These are phyloP conservation scores for Chrosomus eos DNA, from an alignment of 2,797 vertebrate species.

Conservation along the genomic window DNA sequence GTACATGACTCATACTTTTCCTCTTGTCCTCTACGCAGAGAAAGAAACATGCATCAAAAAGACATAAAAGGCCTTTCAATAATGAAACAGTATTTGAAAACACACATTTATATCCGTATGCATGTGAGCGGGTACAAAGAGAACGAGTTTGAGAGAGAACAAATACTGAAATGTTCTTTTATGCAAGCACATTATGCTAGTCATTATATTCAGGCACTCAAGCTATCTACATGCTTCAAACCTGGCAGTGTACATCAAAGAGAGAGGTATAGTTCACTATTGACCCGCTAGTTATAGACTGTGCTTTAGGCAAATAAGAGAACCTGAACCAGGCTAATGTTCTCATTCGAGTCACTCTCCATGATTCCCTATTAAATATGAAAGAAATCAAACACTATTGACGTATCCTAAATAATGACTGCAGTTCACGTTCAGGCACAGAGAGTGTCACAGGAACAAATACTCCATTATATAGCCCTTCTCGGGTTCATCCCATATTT, in stretches of 20 bases:
- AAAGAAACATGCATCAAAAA: constrained; percentile 33
- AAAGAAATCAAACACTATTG: constrained; percentile 49
- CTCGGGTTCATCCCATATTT: not conserved
- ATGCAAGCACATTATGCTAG: constrained; percentile 41
- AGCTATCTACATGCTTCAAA: constrained; percentile 47
- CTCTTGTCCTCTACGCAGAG: not conserved
- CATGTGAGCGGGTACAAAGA: constrained; percentile 14
- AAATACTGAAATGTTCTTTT: constrained; percentile 47
- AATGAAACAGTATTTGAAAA: constrained; percentile 47
- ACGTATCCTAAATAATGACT: constrained; percentile 13
- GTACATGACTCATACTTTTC: constrained; percentile 10
- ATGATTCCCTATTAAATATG: constrained; percentile 37
- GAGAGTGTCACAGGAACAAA: constrained; percentile 20
- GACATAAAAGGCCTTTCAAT: constrained; percentile 38
- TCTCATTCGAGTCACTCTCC: constrained; percentile 11
- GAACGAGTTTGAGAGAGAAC: not conserved
- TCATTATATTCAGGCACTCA: constrained; percentile 49
- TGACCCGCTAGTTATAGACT: constrained; percentile 28
- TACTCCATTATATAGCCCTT: constrained; percentile 13
- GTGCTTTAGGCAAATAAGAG: constrained; percentile 14
- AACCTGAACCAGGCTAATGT: constrained; percentile 22
- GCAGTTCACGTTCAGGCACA: constrained; percentile 9
- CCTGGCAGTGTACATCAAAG: constrained; percentile 38
- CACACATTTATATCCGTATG: constrained; percentile 32
- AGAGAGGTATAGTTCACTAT: constrained; percentile 21